Evolutionary conservation across 1,140 invertebrate genomes (phyloP).

Genomic region (Drosophila biarmipes): DNA sequence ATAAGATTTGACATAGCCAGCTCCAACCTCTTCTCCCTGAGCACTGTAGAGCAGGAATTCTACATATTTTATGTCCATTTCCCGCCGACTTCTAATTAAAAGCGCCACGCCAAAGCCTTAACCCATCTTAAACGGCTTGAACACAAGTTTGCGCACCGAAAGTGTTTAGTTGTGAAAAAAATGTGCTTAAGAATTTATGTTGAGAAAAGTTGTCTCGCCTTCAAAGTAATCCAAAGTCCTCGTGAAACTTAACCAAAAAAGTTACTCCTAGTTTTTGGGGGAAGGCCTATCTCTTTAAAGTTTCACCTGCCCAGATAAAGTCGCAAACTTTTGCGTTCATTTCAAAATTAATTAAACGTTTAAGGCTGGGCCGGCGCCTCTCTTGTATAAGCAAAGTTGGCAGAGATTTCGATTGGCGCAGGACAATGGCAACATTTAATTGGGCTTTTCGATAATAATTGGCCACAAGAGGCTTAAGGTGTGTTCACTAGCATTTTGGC

Average conservation of each 20-base stretch:
- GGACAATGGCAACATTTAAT: constrained; percentile 57
- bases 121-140: constrained; percentile 41
- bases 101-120: constrained; percentile 14
- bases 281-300: constrained; percentile 53
- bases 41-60: constrained; percentile 3
- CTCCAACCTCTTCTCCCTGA: neutral
- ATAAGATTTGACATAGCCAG: neutral
- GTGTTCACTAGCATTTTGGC: neutral
- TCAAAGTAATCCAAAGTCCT: constrained; percentile 44
- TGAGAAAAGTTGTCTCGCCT: constrained; percentile 43
- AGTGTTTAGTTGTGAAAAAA: constrained; percentile 60
- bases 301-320: constrained; percentile 46
- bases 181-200: constrained; percentile 24
- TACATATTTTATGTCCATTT: constrained; percentile 36
- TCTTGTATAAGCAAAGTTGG: constrained; percentile 27
- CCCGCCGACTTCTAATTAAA: constrained; percentile 44
- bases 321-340: constrained; percentile 50
- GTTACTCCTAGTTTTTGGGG: constrained; percentile 35
- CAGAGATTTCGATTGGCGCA: constrained; percentile 29
- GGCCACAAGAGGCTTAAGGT: constrained; percentile 48
- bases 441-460: constrained; percentile 51
- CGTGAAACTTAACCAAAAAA: constrained; percentile 38
- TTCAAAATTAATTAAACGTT: constrained; percentile 64
- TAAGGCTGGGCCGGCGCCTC: constrained; percentile 16
- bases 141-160: constrained; percentile 18